Conservation (phyloP, 2,113 vertebrate genomes). For the Melanocharis versteri region DNA sequence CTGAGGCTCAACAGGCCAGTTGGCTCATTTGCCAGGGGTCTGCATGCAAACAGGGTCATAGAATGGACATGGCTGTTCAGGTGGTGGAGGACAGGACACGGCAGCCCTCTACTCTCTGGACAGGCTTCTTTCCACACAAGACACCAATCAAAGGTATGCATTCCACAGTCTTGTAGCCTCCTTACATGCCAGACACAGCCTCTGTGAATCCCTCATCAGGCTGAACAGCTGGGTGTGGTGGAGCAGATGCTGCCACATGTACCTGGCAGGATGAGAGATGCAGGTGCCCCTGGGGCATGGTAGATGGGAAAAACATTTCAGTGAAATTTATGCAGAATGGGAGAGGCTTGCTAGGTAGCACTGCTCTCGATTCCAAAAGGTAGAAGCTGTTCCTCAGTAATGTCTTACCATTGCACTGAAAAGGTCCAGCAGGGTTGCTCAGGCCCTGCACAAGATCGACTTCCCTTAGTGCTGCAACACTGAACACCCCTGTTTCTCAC, state of each 20-base stretch:
- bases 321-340: not conserved
- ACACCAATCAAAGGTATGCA: not conserved
- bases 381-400: not conserved
- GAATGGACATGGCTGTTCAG: fast-evolving
- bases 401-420: not conserved
- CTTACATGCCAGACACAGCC: not conserved
- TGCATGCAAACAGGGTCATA: not conserved
- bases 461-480: not conserved
- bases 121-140: not conserved
- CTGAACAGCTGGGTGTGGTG: not conserved
- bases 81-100: not conserved
- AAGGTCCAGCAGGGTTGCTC: not conserved
- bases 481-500: not conserved
- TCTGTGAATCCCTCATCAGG: not conserved
- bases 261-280: not conserved
- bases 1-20: not conserved
- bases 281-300: not conserved
- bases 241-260: not conserved
- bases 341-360: not conserved
- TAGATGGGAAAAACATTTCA: not conserved
- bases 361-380: not conserved
- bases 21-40: not conserved
- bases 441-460: not conserved
- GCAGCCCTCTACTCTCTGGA: not conserved
- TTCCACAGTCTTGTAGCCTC: not conserved